Conservation (phyloP, 2,797 vertebrate genomes). For the Galago senegalensis region DNA sequence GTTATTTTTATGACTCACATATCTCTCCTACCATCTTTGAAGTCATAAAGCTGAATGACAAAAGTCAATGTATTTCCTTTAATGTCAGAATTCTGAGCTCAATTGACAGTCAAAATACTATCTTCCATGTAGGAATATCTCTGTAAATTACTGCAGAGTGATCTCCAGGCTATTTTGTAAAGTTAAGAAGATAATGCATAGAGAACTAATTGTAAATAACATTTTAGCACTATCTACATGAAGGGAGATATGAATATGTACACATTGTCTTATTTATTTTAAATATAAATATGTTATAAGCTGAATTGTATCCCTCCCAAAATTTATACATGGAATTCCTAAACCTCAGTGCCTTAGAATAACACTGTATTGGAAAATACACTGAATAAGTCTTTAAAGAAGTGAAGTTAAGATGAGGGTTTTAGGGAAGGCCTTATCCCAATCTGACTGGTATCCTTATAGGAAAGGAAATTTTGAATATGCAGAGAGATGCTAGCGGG, state of each 20-base stretch:
- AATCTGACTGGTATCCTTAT: background rate
- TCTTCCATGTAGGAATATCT: background rate
- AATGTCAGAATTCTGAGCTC: background rate
- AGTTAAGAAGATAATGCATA: background rate
- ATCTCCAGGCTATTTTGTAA: background rate
- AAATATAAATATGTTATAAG: background rate
- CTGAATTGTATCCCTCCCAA: background rate
- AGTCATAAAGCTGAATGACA: background rate
- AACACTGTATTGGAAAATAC: background rate
- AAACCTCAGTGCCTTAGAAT: background rate
- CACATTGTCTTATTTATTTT: background rate
- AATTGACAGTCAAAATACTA: slow-evolving; percentile 12
- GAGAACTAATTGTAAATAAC: background rate
- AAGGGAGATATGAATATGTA: background rate
- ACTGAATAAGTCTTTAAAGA: background rate
- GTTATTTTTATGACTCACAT: background rate
- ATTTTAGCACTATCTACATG: background rate
- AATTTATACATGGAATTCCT: background rate
- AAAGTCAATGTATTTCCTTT: background rate
- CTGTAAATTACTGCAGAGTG: background rate
- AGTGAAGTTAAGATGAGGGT: background rate
- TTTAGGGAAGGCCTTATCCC: background rate
- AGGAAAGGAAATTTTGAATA: background rate
- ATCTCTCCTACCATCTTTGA: background rate
- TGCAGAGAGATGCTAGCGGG: background rate